phyloP scores from a whole-genome alignment of 1,140 invertebrate genomes.

The Condylostylus longicornis region DNA sequence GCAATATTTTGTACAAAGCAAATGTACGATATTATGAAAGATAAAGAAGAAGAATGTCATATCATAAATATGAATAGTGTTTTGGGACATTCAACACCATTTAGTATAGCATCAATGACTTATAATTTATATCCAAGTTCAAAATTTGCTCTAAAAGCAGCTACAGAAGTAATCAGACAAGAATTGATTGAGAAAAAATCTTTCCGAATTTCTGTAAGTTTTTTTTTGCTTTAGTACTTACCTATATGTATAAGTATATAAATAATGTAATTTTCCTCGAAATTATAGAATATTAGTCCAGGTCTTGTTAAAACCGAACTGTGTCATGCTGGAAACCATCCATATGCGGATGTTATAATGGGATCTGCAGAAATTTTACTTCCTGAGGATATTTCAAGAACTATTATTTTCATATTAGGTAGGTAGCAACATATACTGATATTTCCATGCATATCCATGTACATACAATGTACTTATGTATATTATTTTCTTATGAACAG shows the following conservation, averaged over 20 bases:
- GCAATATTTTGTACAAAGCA: slow-evolving; percentile 45
- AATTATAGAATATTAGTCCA: slow-evolving; percentile 40
- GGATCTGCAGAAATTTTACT: slow-evolving; percentile 4
- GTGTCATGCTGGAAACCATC: not conserved
- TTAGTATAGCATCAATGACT: slow-evolving; percentile 21
- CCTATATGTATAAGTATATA: not conserved
- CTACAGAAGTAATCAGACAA: slow-evolving; percentile 45
- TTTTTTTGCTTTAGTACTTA: slow-evolving; percentile 1
- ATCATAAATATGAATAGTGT: slow-evolving; percentile 52
- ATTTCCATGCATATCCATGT: too few species aligned
- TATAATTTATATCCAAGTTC: slow-evolving; percentile 43
- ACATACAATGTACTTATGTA: too few species aligned
- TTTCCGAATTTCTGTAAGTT: slow-evolving; percentile 10
- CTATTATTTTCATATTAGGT: slow-evolving; percentile 9
- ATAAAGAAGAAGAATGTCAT: slow-evolving; percentile 37
- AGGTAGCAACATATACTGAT: too few species aligned
- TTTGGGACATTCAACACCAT: slow-evolving; percentile 34
- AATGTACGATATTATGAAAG: slow-evolving; percentile 47
- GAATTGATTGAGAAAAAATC: slow-evolving; percentile 41
- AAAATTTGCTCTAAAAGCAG: slow-evolving; percentile 49
- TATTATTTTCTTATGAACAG: too few species aligned
- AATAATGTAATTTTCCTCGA: not conserved
- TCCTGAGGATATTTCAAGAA: slow-evolving; percentile 9
- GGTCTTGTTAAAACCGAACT: slow-evolving; percentile 38
- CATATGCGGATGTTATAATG: not conserved